Base-by-base conservation (phyloP, 2,888 invertebrate species). In the Salticus scenicus region DNA sequence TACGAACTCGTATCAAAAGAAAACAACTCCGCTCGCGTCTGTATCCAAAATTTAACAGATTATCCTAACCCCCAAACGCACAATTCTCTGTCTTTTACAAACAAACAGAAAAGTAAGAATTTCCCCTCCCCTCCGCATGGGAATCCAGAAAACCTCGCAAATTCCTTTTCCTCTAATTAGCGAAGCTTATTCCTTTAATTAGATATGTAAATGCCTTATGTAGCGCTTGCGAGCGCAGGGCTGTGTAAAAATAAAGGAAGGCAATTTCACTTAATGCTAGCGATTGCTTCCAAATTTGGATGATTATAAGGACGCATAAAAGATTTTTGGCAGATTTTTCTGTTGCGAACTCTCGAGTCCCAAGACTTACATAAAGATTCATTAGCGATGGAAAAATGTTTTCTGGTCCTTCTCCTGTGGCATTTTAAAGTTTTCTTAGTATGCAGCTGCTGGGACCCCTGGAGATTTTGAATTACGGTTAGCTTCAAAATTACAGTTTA, bases 31-130 rank as follows among this genome's bases (percentile, higher is more conserved):
- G 24, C 77, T 30, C 27, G 24, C 57, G 41, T 70, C 67, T 77
- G 83, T 84, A 77, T 84, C 83, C 31, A 73, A 83, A 84, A 77
- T 72, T 84, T 84, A 77, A 84, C 83, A 84, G 77, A 84, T 84
- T 84, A 77, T 77, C 76, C 72, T 73, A 84, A 84, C 73, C 83
- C 83, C 77, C 83, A 66, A 84, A 77, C 72, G 83, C 83, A 64
- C 77, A 84, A 72, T 84, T 84, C 77, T 77, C 77, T 77, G 73
- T 77, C 73, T 77, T 76, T 73, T 76, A 84, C 77, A 77, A 84
- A 84, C 83, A 84, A 72, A 84, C 77, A 81, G 66, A 64, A 51
- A 69, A 77, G 77, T 75, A 57, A 81, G 75, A 81, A 57, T 69
- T 74, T 28, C 28, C 66, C 24, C 24, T 20, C 28, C 69, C 67